phyloP scores from a whole-genome alignment of 2,888 invertebrate species.

The Ornithoptera alexandrae region DNA sequence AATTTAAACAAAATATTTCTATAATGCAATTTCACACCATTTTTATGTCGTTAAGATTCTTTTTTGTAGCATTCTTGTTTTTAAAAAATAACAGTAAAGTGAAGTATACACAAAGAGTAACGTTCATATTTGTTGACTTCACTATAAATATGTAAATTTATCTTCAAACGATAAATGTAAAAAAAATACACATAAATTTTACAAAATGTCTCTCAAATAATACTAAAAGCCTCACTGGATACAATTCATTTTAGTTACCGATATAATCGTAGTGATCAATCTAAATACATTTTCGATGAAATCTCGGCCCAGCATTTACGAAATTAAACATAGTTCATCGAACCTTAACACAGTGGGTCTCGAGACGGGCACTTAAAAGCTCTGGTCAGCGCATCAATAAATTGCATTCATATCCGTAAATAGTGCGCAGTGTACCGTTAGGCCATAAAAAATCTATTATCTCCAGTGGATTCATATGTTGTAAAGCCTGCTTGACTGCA shows the following conservation, averaged over 20 bases:
- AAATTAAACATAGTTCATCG: slow-evolving; percentile 30
- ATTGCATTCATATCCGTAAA: slow-evolving; percentile 33
- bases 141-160: no score
- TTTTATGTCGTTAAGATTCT: no score
- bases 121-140: no score
- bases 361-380: slow-evolving; percentile 23
- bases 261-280: slow-evolving; percentile 23
- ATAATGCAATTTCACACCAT: no score
- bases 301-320: slow-evolving; percentile 22
- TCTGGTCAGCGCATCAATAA: slow-evolving; percentile 30
- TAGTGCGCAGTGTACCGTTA: slow-evolving; percentile 35
- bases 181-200: neutral
- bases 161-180: no score
- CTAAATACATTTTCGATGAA: slow-evolving; percentile 25
- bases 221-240: neutral
- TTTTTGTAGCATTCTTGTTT: no score
- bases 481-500: slow-evolving; percentile 28
- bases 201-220: neutral
- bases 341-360: slow-evolving; percentile 23
- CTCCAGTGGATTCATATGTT: slow-evolving; percentile 30
- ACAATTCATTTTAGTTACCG: slow-evolving; percentile 19
- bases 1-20: no score
- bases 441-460: slow-evolving; percentile 36
- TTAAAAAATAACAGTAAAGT: no score
- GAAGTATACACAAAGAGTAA: no score